A percentile compares a stretch with the other conserved stretches of the same genome.
These are phyloP conservation scores for Danio aesculapii DNA, from an alignment of 2,797 vertebrate species.

Conservation along the genomic window DNA sequence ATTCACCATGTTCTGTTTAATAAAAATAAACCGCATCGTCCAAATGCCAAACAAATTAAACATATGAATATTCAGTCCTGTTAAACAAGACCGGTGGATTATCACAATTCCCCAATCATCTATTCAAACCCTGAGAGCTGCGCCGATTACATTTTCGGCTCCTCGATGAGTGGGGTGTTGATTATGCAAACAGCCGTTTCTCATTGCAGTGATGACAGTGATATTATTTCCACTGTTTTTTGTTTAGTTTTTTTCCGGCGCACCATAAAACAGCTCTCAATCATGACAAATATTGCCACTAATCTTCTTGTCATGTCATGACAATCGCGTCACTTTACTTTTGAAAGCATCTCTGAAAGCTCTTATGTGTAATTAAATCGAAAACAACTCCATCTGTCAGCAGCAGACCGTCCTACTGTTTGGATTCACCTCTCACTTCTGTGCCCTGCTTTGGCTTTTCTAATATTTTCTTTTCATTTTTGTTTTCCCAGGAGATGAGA, in stretches of 20 bases:
- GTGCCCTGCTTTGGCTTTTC: slow-evolving; percentile 4
- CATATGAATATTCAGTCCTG: slow-evolving; percentile 15
- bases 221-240: slow-evolving; percentile 26
- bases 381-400: slow-evolving; percentile 18
- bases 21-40: not conserved
- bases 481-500: slow-evolving; percentile 86
- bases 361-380: slow-evolving; percentile 27
- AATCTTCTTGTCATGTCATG: slow-evolving; percentile 38
- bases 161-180: slow-evolving; percentile 11
- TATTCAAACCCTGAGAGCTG: slow-evolving; percentile 21
- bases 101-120: slow-evolving; percentile 18
- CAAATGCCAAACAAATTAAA: not conserved
- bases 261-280: slow-evolving; percentile 19
- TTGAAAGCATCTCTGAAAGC: not conserved
- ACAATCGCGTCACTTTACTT: slow-evolving; percentile 10
- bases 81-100: not conserved
- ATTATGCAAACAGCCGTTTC: slow-evolving; percentile 41
- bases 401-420: slow-evolving; percentile 37
- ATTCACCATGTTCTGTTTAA: slow-evolving; percentile 2
- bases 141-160: slow-evolving; percentile 34
- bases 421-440: slow-evolving; percentile 36
- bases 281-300: slow-evolving; percentile 27
- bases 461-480: slow-evolving; percentile 17
- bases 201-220: slow-evolving; percentile 24
- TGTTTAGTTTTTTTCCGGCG: not conserved